These are phyloP conservation scores for Xerus rutilus DNA, from an alignment of 2,797 vertebrate species.

Conservation along the genomic window DNA sequence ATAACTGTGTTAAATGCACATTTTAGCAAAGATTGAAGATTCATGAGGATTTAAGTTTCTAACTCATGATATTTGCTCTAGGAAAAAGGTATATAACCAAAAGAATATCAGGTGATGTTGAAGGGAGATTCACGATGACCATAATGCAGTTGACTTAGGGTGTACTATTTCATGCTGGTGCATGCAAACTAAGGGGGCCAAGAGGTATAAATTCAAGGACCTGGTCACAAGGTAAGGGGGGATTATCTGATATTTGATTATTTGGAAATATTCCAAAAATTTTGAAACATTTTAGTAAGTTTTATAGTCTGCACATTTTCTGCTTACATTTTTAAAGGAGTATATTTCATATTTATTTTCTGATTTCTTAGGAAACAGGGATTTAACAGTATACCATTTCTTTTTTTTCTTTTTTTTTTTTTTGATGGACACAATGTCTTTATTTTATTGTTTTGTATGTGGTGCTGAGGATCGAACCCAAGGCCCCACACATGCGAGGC, in stretches of 20 bases:
- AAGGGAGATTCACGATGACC: neutral
- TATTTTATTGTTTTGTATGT: no score
- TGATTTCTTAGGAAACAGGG: constrained; percentile 6
- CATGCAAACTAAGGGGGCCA: neutral
- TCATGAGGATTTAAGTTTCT: neutral
- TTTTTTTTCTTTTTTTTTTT: no score
- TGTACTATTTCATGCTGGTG: neutral
- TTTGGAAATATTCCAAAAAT: constrained; percentile 20
- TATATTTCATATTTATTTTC: constrained; percentile 46
- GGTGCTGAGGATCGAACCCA: no score
- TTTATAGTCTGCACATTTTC: constrained; percentile 11
- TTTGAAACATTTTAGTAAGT: neutral
- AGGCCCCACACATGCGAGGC: no score
- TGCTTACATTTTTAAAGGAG: neutral
- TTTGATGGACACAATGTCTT: no score
- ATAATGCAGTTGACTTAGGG: neutral
- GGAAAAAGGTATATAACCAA: neutral
- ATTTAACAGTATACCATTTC: constrained; percentile 15
- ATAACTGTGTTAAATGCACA: neutral
- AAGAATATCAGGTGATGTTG: neutral
- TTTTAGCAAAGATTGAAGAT: constrained; percentile 23
- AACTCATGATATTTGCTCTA: neutral
- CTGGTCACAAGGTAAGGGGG: neutral
- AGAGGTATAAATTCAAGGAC: neutral
- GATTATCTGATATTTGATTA: neutral